Conservation (phyloP, 2,888 invertebrate species). For the Chouioia cunea region DNA sequence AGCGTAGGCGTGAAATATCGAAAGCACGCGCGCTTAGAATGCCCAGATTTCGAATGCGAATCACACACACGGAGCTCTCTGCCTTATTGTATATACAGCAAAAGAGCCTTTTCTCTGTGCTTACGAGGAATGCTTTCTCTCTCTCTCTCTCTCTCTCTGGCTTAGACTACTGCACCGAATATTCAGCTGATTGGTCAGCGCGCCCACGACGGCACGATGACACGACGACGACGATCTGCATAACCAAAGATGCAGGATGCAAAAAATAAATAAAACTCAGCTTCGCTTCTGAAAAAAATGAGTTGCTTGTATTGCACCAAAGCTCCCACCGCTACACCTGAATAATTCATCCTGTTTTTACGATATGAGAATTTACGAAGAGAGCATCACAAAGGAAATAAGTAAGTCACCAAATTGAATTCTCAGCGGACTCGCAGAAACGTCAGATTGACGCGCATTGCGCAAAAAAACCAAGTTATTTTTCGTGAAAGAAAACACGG, state of each 20-base stretch:
- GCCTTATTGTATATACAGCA: conserved; percentile 18
- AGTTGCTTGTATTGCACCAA: conserved; percentile 11
- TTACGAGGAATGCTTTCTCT: too few species aligned
- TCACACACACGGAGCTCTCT: not conserved
- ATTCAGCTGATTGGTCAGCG: conserved; percentile 25
- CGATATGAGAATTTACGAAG: conserved; percentile 42
- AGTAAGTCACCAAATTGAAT: too few species aligned
- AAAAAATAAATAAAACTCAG: not conserved
- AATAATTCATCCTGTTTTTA: conserved; percentile 42
- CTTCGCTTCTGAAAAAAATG: conserved; percentile 7
- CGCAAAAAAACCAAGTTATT: conserved; percentile 25
- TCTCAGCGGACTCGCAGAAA: conserved; percentile 25
- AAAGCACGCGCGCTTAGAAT: not conserved
- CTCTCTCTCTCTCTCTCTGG: too few species aligned
- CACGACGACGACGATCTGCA: conserved; percentile 27
- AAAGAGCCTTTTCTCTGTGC: too few species aligned
- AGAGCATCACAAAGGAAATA: not conserved
- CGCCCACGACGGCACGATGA: too few species aligned
- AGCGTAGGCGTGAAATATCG: too few species aligned
- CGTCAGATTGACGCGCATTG: conserved; percentile 4
- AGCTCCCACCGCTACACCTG: conserved; percentile 21
- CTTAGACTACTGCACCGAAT: conserved; percentile 4
- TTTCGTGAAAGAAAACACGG: not conserved
- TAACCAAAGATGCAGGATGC: conserved; percentile 14
- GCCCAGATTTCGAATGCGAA: conserved; percentile 1